phyloP scores from a whole-genome alignment of 2,113 vertebrate species.

The Istiophorus platypterus region DNA sequence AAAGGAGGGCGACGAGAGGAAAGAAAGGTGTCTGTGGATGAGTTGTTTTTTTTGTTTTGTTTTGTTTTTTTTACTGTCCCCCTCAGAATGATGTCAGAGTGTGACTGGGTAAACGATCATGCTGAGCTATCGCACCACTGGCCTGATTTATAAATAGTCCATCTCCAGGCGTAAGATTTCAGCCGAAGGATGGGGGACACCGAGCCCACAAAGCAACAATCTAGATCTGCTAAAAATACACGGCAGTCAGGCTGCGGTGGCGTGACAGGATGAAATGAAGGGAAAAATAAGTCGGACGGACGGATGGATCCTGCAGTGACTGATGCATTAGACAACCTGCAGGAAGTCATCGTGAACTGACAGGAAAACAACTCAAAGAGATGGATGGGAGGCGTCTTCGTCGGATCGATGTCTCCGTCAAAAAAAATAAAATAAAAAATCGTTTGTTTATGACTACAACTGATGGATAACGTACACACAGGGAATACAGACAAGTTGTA shows the following conservation, averaged over 20 bases:
- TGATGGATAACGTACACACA: constrained; percentile 5
- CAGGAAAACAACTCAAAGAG: constrained; percentile 33
- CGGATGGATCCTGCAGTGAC: constrained; percentile 16
- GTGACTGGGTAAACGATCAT: constrained; percentile 49
- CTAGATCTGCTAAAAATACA: constrained; percentile 73
- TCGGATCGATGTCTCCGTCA: constrained; percentile 2
- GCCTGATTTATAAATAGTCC: constrained; percentile 64
- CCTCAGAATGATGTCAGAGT: constrained; percentile 27
- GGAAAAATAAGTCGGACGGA: constrained; percentile 28
- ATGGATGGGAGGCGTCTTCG: background rate
- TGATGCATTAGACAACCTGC: constrained; percentile 33
- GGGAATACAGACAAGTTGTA: constrained; percentile 22
- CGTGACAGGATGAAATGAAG: constrained; percentile 40
- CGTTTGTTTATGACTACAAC: constrained; percentile 3
- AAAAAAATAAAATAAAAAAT: no score
- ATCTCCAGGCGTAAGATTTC: constrained; percentile 56
- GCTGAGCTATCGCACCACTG: constrained; percentile 42
- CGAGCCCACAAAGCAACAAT: constrained; percentile 53
- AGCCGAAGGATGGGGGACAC: constrained; percentile 46
- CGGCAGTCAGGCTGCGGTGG: constrained; percentile 18
- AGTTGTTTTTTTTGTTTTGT: background rate
- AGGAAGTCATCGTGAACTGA: constrained; percentile 10
- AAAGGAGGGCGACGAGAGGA: constrained; percentile 11
- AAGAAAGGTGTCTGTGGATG: background rate
- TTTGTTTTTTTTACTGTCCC: no score